Base-by-base conservation (phyloP, 2,113 vertebrate genomes). In the Platysteira castanea region DNA sequence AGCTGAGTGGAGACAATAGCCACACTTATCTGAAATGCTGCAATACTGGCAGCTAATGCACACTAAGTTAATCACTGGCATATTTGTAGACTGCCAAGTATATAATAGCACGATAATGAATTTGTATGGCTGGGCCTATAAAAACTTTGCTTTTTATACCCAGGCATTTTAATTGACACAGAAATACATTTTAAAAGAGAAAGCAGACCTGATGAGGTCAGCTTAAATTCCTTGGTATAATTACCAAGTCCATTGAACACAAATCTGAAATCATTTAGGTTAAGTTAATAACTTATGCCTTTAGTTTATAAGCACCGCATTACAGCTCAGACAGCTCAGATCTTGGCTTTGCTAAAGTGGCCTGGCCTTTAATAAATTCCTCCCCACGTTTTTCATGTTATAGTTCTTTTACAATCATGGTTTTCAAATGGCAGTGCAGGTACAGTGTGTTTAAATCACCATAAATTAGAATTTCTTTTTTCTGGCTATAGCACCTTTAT, bases 141-240 rank as follows among this genome's bases (percentile, higher is more conserved):
- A 97, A 97, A 97, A 97, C 95, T 96, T 94, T 95, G 95, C 76
- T 97, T 97, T 97, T 97, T 95, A 95, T 93, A 96, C 76, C 84
- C 84, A 95, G 90, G 90, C 95, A 94, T 95, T 96, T 97, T 97
- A 97, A 97, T 96, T 97, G 96, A 95, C 92, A 94, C 87, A 92
- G 93, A 97, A 97, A 97, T 96, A 95, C 91, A 94, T 96, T 96
- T 97, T 97, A 96, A 97, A 95, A 96, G 96, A 96, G 94, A 97
- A 95, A 88, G 79, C 94, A 96, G 90, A 87, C 92, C 94, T 97
- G 97, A 97, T 95, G 96, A 96, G 96, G 96, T 97, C 96, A 97
- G 92, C 93, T 95, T 91, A 94, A 97, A 97, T 95, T 97, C 96
- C 89, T 87, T 77, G 69, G 87, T 96, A 78, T 97, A 96, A 97